These are phyloP conservation scores for Drosophila pseudotalamancana DNA, from an alignment of 2,888 invertebrate species.

Conservation along the genomic window DNA sequence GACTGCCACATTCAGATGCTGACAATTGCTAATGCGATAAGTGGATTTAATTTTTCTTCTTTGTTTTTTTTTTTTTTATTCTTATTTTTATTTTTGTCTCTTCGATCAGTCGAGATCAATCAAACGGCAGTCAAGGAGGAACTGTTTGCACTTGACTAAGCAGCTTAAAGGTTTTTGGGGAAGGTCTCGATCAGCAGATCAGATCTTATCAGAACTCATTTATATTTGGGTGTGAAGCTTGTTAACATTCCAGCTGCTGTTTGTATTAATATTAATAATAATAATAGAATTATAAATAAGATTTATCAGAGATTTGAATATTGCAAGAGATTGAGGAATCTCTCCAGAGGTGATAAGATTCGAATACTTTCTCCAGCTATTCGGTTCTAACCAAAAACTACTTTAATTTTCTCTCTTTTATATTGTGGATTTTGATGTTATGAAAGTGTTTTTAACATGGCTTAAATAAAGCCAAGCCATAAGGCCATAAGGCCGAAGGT, in stretches of 20 bases:
- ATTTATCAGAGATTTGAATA: not conserved
- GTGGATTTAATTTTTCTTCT: slow-evolving; percentile 48
- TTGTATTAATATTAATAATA: not conserved
- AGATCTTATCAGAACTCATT: slow-evolving; percentile 38
- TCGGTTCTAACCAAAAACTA: slow-evolving; percentile 11
- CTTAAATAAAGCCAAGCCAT: slow-evolving; percentile 10
- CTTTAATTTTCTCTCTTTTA: not conserved
- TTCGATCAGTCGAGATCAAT: slow-evolving; percentile 66
- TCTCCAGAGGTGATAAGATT: slow-evolving; percentile 1
- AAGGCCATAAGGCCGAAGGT: not conserved
- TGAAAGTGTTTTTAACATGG: not conserved
- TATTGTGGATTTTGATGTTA: not conserved
- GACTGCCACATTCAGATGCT: slow-evolving; percentile 69
- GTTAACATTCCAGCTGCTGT: slow-evolving; percentile 14
- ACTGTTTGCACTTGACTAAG: slow-evolving; percentile 61
- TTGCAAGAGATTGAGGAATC: not conserved
- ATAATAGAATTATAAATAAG: not conserved
- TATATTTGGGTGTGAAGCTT: slow-evolving; percentile 26
- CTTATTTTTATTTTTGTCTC: not conserved
- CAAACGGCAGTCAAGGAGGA: slow-evolving; percentile 41
- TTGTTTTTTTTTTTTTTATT: slow-evolving; percentile 1
- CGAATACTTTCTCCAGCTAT: slow-evolving; percentile 28
- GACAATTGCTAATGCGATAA: slow-evolving; percentile 62
- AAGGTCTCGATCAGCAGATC: slow-evolving; percentile 42
- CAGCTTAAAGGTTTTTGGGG: slow-evolving; percentile 27